phyloP scores from a whole-genome alignment of 2,888 invertebrate genomes.

The Lottia scabra region DNA sequence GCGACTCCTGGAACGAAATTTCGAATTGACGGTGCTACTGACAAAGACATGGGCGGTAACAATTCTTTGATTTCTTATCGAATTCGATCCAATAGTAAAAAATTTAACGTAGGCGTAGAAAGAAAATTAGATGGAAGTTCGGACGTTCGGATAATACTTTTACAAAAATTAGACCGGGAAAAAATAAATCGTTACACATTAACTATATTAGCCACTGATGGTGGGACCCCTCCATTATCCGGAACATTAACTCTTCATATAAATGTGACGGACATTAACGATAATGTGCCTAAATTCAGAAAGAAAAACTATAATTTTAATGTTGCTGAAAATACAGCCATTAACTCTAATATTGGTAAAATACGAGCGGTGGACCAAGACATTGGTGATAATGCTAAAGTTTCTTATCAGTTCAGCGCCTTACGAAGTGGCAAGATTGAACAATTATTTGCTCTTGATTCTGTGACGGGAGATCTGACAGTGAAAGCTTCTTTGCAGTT shows the following conservation, averaged over 20 bases:
- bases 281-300: constrained; percentile 54
- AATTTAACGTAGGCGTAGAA: constrained; percentile 43
- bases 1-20: constrained; percentile 15
- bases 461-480: constrained; percentile 86
- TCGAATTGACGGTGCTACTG: constrained; percentile 39
- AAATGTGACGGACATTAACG: constrained; percentile 55
- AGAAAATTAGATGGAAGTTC: constrained; percentile 42
- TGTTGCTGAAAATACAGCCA: constrained; percentile 48
- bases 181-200: constrained; percentile 49
- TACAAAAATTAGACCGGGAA: constrained; percentile 50
- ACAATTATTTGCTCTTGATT: constrained; percentile 75
- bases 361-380: constrained; percentile 89
- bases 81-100: constrained; percentile 45
- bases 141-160: constrained; percentile 49
- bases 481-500: constrained; percentile 86
- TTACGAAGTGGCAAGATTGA: constrained; percentile 38
- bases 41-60: constrained; percentile 45
- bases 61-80: constrained; percentile 49
- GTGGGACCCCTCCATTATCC: constrained; percentile 49
- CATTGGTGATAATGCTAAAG: constrained; percentile 80
- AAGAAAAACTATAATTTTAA: constrained; percentile 44
- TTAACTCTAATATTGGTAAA: constrained; percentile 43
- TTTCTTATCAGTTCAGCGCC: constrained; percentile 68
- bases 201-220: constrained; percentile 51
- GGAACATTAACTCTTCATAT: constrained; percentile 55